Base-by-base conservation (phyloP, 2,888 invertebrate genomes). In the Tetragonula carbonaria region DNA sequence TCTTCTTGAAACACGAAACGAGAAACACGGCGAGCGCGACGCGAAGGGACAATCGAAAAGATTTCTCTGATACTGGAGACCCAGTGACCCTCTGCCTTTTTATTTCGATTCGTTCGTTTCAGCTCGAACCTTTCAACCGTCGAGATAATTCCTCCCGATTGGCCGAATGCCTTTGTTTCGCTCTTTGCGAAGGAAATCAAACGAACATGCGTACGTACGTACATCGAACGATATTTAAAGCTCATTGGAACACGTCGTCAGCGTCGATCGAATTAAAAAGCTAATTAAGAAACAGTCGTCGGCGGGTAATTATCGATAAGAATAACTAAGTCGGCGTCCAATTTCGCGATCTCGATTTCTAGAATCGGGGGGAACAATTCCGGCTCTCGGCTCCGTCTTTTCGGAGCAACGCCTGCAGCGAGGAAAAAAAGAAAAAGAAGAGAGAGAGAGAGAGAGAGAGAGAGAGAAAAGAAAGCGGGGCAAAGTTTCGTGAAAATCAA, bases 1-100 rank as follows among this genome's bases (percentile, higher is more conserved):
- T 78, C 78, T 78, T 67, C 82, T 14, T 68, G 76, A 79, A 74
- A 81, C 71, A 45, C 72, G 76, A 77, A 71, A 75, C 72, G 45
- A 75, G 23, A 18, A 51, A 63, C 23, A 67, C 21, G 1, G 2
- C 45, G 53, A 51, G 28, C 63, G 45, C 70, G 51, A 50, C 45
- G 51, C 51, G 68, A 28, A 70, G 51, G 65, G 65, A 66, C 68
- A 28, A 23, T 51, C 51, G 38, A 45, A 45, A 13, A 70, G 57
- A 80, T 79, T 82, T 78, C 50, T 67, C 72, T 23, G 68, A 18
- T 38, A 28, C 53, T 53, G 13, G 23, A 45, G 70, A 82, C 73
- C 51, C 53, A 33, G 59, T 63, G 72, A 65, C 38, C 59, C 57
- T 57, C 38, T 67, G 53, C 57, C 38, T 63, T 84, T 82, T 65